Evolutionary conservation across 2,888 invertebrate genomes (phyloP).

Genomic region (Drosophila ustulata): DNA sequence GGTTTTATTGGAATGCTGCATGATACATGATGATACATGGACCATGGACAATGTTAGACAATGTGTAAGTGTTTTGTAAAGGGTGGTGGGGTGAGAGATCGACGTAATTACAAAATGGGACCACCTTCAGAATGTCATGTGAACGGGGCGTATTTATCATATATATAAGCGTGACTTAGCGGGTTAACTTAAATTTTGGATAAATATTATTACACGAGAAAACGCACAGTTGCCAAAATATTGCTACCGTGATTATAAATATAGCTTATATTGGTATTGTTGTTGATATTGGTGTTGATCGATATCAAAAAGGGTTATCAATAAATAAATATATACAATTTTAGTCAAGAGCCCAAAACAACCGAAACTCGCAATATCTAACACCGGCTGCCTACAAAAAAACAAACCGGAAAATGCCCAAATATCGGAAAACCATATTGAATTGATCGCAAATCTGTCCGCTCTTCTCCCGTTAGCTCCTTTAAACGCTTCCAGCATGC

Average conservation of each 20-base stretch:
- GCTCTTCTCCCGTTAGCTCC: background rate
- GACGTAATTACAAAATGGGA: conserved; percentile 31
- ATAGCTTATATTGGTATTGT: conserved; percentile 2
- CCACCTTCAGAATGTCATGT: conserved; percentile 39
- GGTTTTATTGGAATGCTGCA: conserved; percentile 26
- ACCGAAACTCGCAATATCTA: conserved; percentile 17
- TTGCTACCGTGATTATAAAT: conserved; percentile 1
- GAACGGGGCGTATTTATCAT: conserved; percentile 44
- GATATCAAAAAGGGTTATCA: conserved; percentile 27
- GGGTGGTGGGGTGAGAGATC: conserved; percentile 10
- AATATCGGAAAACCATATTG: background rate
- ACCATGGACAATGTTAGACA: conserved; percentile 68
- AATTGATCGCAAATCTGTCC: background rate
- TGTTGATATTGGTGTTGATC: conserved; percentile 11
- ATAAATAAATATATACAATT: conserved; percentile 33
- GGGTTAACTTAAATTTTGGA: conserved; percentile 13
- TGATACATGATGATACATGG: conserved; percentile 43
- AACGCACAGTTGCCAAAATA: background rate
- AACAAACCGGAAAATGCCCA: background rate
- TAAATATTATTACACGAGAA: conserved; percentile 1
- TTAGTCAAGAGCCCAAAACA: conserved; percentile 30
- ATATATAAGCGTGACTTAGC: conserved; percentile 51
- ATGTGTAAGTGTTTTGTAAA: background rate
- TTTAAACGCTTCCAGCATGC: conserved; percentile 27
- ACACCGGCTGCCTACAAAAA: conserved; percentile 11